A percentile compares a stretch with the other conserved stretches of the same genome.
These are phyloP conservation scores for Deroptyus accipitrinus DNA, from an alignment of 2,113 vertebrate species.

Conservation along the genomic window DNA sequence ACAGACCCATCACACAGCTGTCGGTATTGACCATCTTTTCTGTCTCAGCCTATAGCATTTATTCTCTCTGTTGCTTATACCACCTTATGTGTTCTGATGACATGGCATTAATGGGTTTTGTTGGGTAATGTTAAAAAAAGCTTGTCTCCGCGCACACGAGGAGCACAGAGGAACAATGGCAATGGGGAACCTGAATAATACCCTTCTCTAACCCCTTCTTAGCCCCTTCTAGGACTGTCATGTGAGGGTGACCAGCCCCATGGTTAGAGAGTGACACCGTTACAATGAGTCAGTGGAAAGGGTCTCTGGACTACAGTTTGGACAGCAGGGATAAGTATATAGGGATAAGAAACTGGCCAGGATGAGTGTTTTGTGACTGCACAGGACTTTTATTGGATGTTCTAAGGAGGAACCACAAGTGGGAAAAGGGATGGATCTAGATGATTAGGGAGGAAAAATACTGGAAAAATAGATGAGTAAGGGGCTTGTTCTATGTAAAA, in stretches of 20 bases:
- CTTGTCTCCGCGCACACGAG: not conserved
- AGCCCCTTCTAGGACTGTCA: not conserved
- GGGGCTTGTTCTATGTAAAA: not conserved
- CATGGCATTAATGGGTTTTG: not conserved
- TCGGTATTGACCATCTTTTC: conserved; percentile 45
- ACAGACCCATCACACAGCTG: conserved; percentile 53
- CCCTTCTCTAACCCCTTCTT: not conserved
- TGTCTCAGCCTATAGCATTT: conserved; percentile 13
- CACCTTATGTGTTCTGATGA: conserved; percentile 22
- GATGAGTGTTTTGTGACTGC: not conserved
- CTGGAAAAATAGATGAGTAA: not conserved
- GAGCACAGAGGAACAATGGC: not conserved
- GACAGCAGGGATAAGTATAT: not conserved
- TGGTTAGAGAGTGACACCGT: not conserved
- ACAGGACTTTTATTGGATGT: not conserved
- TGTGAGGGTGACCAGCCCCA: not conserved
- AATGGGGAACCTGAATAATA: not conserved
- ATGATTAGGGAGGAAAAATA: not conserved
- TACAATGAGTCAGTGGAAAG: not conserved
- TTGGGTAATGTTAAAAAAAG: not conserved
- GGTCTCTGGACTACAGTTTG: not conserved
- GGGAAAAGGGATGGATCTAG: not conserved
- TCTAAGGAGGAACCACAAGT: not conserved
- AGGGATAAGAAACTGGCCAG: not conserved
- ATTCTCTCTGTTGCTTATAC: conserved; percentile 11